Percentiles rank a stretch among this genome's conserved stretches.
phyloP scores from a whole-genome alignment of 2,113 vertebrate species.

The Spheniscus mendiculus region DNA sequence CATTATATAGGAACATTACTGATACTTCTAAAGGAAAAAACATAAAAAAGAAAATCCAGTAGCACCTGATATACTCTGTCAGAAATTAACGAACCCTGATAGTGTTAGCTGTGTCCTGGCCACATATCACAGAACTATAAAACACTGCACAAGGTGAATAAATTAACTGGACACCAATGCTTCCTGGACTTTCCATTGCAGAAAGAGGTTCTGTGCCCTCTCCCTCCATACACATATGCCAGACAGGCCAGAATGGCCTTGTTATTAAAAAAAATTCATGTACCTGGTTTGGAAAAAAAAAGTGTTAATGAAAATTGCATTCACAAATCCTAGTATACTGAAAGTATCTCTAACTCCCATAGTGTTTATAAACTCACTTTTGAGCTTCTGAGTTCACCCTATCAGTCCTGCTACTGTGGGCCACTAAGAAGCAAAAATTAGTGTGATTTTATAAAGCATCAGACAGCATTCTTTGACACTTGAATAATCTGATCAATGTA shows the following conservation, averaged over 20 bases:
- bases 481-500: background rate
- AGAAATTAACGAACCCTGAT: background rate
- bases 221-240: background rate
- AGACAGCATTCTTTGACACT: background rate
- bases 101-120: background rate
- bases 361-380: background rate
- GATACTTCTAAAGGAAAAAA: background rate
- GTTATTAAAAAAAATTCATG: background rate
- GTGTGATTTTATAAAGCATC: background rate
- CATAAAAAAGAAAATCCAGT: background rate
- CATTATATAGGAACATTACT: background rate
- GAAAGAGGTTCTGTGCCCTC: background rate
- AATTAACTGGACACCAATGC: background rate
- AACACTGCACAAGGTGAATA: background rate
- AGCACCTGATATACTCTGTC: background rate
- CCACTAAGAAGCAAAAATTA: background rate
- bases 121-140: background rate
- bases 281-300: background rate
- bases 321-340: background rate
- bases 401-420: background rate
- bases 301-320: background rate
- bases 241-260: background rate
- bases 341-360: background rate
- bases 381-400: background rate
- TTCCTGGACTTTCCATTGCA: background rate